Base-by-base conservation (phyloP, 2,113 vertebrate genomes). In the Gasterosteus nipponicus region DNA sequence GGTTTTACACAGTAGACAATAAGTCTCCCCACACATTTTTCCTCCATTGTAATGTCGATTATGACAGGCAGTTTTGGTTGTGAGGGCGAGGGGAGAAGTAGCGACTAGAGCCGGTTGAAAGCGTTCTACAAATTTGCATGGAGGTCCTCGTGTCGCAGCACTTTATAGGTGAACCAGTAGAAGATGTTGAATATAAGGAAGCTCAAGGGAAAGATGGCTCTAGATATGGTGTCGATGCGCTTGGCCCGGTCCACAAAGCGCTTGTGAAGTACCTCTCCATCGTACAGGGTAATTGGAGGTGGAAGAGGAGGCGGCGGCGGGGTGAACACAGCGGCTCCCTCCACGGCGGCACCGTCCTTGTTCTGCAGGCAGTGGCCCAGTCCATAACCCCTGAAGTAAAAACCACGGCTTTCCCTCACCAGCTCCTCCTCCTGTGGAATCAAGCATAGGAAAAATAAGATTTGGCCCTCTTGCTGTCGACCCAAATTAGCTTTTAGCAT, bases 111-210 rank as follows among this genome's bases (percentile, higher is more conserved):
- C 35, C 3, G 18, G 46, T 67, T 64, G 51, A 64, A 29, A 46
- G 63, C n/a, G 5, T 64, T 84, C 92, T 93, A 94, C 91, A 93
- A 90, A 84, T 93, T 89, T 33, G 91, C 81, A 80, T 96, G 96
- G 87, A 96, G 94, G 84, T 97, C 96, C 91, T 97, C 96, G 0
- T 95, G 95, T 80, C 89, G 90, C 87, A 98, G 93, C 80, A 98
- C 96, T 96, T 97, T 98, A 88, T 97, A 97, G 78, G 96, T 85
- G 4, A 98, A 78, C 97, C 97, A 98, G 91, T 98, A 98, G 92
- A 98, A 96, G 91, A 97, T 93, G 81, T 98, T 98, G 92, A 98
- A 98, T 80, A 97, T 91, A 81, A 98, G 95, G 90, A 98, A 98
- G 88, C 96, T 94, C 88, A 98, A 92, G 51, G 97, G 97, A 82